Evolutionary conservation across 2,888 invertebrate species (phyloP), one percentile per base, ranked within the genome.

Genomic region (Suillia variegata): DNA sequence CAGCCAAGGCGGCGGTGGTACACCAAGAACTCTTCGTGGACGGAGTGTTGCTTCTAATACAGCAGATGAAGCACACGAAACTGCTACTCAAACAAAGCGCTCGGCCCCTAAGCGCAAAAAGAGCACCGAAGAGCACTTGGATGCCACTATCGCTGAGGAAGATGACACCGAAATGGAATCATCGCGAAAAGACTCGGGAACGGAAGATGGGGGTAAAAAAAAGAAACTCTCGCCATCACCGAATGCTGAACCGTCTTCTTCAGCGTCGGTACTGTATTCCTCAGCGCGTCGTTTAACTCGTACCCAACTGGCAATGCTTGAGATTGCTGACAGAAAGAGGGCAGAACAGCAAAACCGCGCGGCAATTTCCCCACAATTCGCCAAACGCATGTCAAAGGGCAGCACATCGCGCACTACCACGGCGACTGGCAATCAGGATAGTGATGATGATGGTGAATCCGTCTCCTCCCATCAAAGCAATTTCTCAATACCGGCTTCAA

Each of bases 371-470:
- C 56, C 65, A 0, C 56, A 63, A 4, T 49, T 45, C 13, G 55
- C 34, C 13, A 65, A 64, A 55, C 63, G 62, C 6, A 31, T 64
- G 17, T 60, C 65, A 22, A 67, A 50, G 21, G 64, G 68, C 4
- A 65, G 67, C 5, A 21, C 59, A 8, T 64, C 71, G 3, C 67
- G 66, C 26, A 53, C 66, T 0, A 65, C 65, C 12, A 63, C 68
- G 1, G n/a, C n/a, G n/a, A 63, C 61, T 15, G 45, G 56, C 1
- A 60, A 65, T 45, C 69, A 62, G 1, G 70, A 69, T 20, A 68
- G 66, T 24, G 75, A 74, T 50, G 75, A 74, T 50, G 74, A 76
- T 51, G 66, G 62, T 4, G 75, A 71, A 60, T 76, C 76, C 5
- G 54, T 70, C 4, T 76, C 76, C 1, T 20, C 17, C 3, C 65